Evolutionary conservation across 1,140 invertebrate species (phyloP), one percentile per base, ranked within the genome.

Genomic region (Samia ricini): DNA sequence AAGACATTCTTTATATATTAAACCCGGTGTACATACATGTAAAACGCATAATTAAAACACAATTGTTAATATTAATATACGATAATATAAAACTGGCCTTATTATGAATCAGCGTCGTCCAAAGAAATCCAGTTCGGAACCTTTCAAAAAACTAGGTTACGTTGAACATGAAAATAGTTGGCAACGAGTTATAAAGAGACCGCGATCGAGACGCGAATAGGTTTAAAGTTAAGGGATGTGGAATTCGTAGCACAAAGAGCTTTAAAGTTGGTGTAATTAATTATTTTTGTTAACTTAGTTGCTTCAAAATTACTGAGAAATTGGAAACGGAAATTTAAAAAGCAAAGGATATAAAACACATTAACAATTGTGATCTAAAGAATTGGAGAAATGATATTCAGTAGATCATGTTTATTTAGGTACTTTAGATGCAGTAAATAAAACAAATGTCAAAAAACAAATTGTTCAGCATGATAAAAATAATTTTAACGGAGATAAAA

Each of bases 151-250:
- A n/a, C 48, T 15, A 4, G 15, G 20, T 10, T 55, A 24, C 21
- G 52, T 55, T 24, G 52, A 55, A 55, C 22, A 24, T 55, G 21
- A 19, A 55, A 55, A 55, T 55, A 55, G 52, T 55, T 55, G 22
- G 21, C 12, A 55, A n/a, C n/a, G n/a, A 55, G 52, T 42, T 42
- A 42, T 55, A 55, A 55, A 55, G 52, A 52, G 52, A 55, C 6
- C 52, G 19, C 10, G 21, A 55, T 55, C 52, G 18, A 55, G 15
- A 55, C 15, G 24, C 52, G 33, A 42, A 42, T 15, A 42, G n/a
- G 33, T 42, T 42, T 42, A 4, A 15, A 10, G 33, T 15, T 42
- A 10, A 15, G 10, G 33, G 33, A 42, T 42, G 33, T 42, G 33
- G 33, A 42, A 42, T 1, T 42, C 15, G 7, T 3, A 8, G 33